phyloP scores from a whole-genome alignment of 2,113 vertebrate genomes.

The Labrus mixtus region DNA sequence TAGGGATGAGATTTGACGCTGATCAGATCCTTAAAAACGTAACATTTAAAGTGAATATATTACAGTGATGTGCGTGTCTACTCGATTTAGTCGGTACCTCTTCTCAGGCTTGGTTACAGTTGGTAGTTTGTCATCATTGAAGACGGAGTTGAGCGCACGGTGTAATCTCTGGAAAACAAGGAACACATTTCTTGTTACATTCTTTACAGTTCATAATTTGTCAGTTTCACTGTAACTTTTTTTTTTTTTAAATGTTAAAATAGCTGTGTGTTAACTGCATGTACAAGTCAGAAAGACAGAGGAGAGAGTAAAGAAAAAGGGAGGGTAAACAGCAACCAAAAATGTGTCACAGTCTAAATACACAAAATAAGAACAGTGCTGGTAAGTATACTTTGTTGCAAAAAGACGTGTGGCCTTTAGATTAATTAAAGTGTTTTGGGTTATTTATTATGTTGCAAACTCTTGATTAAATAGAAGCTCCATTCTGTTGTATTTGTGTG shows the following conservation, averaged over 20 bases:
- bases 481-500: neutral
- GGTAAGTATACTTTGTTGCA: neutral
- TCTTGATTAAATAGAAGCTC: neutral
- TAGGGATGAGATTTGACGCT: neutral
- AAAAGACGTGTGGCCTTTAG: too few species aligned
- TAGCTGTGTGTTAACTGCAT: neutral
- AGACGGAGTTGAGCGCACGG: conserved; percentile 92
- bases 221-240: neutral
- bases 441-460: neutral
- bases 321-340: too few species aligned
- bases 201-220: neutral
- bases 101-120: conserved; percentile 90
- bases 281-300: too few species aligned
- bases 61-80: neutral
- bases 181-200: conserved; percentile 20
- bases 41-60: neutral
- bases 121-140: conserved; percentile 90
- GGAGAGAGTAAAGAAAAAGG: too few species aligned
- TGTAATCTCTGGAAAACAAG: conserved; percentile 90
- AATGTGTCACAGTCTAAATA: neutral
- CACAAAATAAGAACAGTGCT: neutral
- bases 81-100: conserved; percentile 83
- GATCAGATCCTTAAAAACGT: conserved; percentile 2
- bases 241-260: neutral
- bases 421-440: neutral